These are phyloP conservation scores for Macrophya annulata DNA, from an alignment of 2,888 invertebrate genomes.

Conservation along the genomic window DNA sequence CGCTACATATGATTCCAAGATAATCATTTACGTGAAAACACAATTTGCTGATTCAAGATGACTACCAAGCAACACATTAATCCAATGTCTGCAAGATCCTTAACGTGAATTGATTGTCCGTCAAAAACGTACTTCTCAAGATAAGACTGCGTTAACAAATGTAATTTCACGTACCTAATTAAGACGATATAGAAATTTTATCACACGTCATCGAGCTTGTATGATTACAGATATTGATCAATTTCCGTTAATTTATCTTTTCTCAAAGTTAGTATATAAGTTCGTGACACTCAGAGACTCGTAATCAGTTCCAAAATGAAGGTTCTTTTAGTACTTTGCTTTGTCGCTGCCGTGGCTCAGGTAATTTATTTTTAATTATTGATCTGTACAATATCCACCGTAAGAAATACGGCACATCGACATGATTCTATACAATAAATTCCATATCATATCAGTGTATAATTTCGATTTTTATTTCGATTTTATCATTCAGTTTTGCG, in stretches of 20 bases:
- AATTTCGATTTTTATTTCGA: background rate
- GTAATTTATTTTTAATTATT: conserved; percentile 30
- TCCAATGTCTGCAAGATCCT: background rate
- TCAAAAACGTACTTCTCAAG: background rate
- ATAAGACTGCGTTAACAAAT: background rate
- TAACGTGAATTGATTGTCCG: background rate
- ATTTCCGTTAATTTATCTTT: background rate
- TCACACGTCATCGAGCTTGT: background rate
- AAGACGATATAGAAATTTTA: background rate
- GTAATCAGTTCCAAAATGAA: conserved; percentile 42
- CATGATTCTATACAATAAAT: background rate
- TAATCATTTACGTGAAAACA: background rate
- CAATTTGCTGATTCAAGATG: background rate
- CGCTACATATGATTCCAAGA: background rate
- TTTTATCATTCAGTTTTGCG: too few relatives aligned
- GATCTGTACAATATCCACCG: background rate
- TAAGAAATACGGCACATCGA: background rate
- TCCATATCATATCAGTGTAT: background rate
- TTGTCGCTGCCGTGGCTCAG: conserved; percentile 45
- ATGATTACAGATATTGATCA: background rate
- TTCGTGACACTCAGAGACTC: background rate
- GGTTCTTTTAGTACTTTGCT: conserved; percentile 30
- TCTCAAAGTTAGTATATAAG: conserved; percentile 1
- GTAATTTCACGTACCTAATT: background rate
- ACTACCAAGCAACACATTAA: background rate